Evolutionary conservation across 2,888 invertebrate genomes (phyloP), one percentile per base, ranked within the genome.

Genomic region (Dorcus hopei): DNA sequence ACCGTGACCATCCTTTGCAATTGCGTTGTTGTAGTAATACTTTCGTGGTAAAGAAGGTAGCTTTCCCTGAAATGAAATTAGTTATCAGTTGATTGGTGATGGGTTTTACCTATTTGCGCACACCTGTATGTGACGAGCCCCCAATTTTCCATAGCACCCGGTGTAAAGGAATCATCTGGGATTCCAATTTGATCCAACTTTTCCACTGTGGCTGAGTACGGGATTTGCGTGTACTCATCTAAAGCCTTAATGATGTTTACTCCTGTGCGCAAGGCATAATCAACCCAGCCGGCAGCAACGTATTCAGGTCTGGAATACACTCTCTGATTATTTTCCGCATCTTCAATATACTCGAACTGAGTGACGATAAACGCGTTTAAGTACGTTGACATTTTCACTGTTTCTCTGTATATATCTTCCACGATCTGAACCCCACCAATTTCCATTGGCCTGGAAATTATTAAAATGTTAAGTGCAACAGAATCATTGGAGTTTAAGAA

Each of bases 81-180:
- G 91, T 90, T 71, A 91, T 80, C 75, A 93, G 92, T 0, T 83
- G 82, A 9, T 45, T 7, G 16, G 16, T n/a, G 43, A 54, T 45
- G 54, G 26, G 40, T 54, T 11, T 9, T 38, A 11, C 3, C 26
- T 61, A 19, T 33, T 5, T 33, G 26, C 26, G 7, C 26, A 9
- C 70, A 86, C 87, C 83, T 84, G 79, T 90, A 93, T 2, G 91
- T 91, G 33, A 93, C 88, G 43, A 95, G 77, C 4, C 95, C 95
- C 95, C 95, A 95, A 74, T 95, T 96, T 74, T 96, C 95, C 95
- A 95, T 95, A 41, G 94, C 95, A 16, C 90, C 90, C 62, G 90
- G 87, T 33, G 86, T 82, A 70, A 94, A 93, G 26, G 59, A 61
- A 9, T 33, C 38, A 68, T 93, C 90, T 0, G 93, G 91, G 7